These are phyloP conservation scores for Patella ulyssiponensis DNA, from an alignment of 2,888 invertebrate species.

Conservation along the genomic window DNA sequence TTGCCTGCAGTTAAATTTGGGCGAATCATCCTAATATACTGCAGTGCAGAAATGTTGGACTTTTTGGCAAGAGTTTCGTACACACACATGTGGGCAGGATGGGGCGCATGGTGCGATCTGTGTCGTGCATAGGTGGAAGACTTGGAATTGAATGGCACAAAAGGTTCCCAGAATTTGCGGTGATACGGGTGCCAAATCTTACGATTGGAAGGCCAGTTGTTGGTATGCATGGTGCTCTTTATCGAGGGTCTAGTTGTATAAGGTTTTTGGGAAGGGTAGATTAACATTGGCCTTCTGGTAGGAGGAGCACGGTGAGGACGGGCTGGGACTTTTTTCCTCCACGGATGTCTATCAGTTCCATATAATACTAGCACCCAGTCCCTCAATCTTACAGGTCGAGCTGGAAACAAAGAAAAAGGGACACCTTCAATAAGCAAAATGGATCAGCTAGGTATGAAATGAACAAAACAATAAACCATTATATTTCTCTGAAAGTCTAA, in stretches of 20 bases:
- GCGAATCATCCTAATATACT: constrained; percentile 61
- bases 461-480: too few species aligned
- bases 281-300: constrained; percentile 16
- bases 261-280: constrained; percentile 12
- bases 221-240: constrained; percentile 23
- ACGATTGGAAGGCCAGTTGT: constrained; percentile 17
- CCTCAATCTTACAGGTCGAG: constrained; percentile 81
- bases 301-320: constrained; percentile 40
- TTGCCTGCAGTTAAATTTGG: constrained; percentile 66
- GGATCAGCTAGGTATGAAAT: neutral
- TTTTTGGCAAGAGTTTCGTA: constrained; percentile 67
- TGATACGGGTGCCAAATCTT: constrained; percentile 29
- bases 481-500: too few species aligned
- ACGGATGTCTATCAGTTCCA: constrained; percentile 79
- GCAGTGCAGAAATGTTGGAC: constrained; percentile 62
- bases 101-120: constrained; percentile 38
- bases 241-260: constrained; percentile 22
- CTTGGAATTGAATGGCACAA: constrained; percentile 29
- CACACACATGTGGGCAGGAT: constrained; percentile 58
- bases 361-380: constrained; percentile 95
- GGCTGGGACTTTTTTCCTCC: constrained; percentile 36
- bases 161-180: constrained; percentile 31
- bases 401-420: constrained; percentile 59
- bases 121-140: constrained; percentile 40
- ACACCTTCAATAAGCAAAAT: constrained; percentile 22